Percentiles rank a stretch among this genome's conserved stretches.
phyloP scores from a whole-genome alignment of 2,888 invertebrate species.

The Ectobius pallidus region DNA sequence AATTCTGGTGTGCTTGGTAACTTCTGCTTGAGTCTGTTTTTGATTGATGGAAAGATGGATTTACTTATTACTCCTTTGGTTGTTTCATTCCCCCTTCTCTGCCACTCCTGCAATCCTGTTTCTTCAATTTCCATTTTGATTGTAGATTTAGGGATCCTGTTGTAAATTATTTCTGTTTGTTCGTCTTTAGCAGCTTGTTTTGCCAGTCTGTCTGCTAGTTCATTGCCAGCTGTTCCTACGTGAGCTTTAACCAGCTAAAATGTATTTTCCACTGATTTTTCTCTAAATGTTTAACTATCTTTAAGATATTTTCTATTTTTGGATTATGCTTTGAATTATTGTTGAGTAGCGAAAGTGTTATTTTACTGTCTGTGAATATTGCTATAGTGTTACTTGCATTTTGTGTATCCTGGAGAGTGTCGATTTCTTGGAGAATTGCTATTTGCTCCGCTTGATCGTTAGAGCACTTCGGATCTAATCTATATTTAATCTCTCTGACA shows the following conservation, averaged over 20 bases:
- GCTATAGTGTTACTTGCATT: not conserved
- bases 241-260: not conserved
- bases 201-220: not conserved
- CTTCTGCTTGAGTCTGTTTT: not conserved
- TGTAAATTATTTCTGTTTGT: not conserved
- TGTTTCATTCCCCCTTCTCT: not conserved
- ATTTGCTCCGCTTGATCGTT: not conserved
- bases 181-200: not conserved
- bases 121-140: not conserved
- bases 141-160: not conserved
- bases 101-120: not conserved
- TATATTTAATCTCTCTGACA: not conserved
- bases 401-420: not conserved
- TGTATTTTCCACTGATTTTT: not conserved
- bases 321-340: not conserved
- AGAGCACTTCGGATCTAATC: not conserved
- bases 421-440: not conserved
- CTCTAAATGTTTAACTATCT: not conserved
- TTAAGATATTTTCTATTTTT: not conserved
- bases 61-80: not conserved
- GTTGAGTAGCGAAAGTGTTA: not conserved
- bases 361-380: not conserved
- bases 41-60: not conserved
- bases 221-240: not conserved
- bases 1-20: not conserved